Evolutionary conservation across 2,888 invertebrate species (phyloP).

Genomic region (Leucophora obtusa): DNA sequence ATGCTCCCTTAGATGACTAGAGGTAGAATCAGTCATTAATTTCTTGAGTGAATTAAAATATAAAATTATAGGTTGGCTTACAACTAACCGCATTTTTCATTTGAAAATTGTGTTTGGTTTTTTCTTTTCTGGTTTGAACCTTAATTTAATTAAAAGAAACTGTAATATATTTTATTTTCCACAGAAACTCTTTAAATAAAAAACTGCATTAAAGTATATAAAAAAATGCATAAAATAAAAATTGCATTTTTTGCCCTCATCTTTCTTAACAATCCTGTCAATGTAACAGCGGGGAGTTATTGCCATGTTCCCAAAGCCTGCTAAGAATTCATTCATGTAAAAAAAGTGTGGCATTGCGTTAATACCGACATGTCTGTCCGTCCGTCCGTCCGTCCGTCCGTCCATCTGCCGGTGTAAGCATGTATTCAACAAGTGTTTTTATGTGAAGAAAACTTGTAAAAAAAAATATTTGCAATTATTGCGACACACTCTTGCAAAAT

Average conservation of each 20-base stretch:
- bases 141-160: conserved; percentile 60
- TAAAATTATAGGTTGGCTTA: conserved; percentile 55
- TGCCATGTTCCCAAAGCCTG: neutral
- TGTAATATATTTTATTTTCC: conserved; percentile 30
- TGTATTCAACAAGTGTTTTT: conserved; percentile 49
- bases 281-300: conserved; percentile 54
- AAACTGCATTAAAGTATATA: neutral
- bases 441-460: conserved; percentile 22
- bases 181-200: conserved; percentile 15
- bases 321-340: conserved; percentile 61
- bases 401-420: conserved; percentile 40
- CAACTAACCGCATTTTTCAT: conserved; percentile 43
- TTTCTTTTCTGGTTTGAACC: conserved; percentile 10
- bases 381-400: conserved; percentile 29
- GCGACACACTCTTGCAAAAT: conserved; percentile 58
- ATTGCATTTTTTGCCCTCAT: conserved; percentile 30
- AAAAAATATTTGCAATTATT: conserved; percentile 58
- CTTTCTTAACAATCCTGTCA: conserved; percentile 43
- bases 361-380: conserved; percentile 53
- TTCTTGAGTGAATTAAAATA: conserved; percentile 18
- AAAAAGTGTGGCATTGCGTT: conserved; percentile 60
- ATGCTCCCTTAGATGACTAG: neutral
- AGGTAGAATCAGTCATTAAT: neutral
- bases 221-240: conserved; percentile 1
- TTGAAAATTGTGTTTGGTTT: conserved; percentile 15